Evolutionary conservation across 1,140 invertebrate genomes (phyloP), one percentile per base, ranked within the genome.

Genomic region (Drosophila sp.): DNA sequence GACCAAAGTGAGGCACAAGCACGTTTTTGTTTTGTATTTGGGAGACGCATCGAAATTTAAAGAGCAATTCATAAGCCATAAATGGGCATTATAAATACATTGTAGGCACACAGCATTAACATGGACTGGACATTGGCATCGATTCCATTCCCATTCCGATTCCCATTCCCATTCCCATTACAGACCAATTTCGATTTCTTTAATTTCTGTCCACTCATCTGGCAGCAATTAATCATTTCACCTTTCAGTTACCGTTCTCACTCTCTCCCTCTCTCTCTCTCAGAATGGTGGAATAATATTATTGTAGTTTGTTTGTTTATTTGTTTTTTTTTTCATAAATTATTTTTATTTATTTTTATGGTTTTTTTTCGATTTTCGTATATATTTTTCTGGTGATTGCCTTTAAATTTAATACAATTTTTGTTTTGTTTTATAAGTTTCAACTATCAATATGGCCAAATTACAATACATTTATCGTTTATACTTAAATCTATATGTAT

Each of bases 381-480:
- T 75, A 65, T 73, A 71, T 89, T 87, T 87, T 84, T 86, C 66
- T 87, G 81, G 83, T 90, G 89, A 90, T 90, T 90, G 89, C 89
- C 89, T 79, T 90, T 89, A 85, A 90, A 84, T 81, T 87, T 81
- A 90, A 84, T 80, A 84, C 71, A 79, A 70, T 76, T 84, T 63
- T 55, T 71, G 40, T 61, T 65, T 70, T 76, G 56, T 87, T 71
- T 70, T 79, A 79, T 90, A 90, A 90, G 90, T 50, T 85, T 91
- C 80, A 91, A 91, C 89, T 91, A 91, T 91, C 82, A 91, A 91
- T 91, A 91, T 91, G 90, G 90, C 90, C 90, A 91, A 76, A 91
- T 91, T 91, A 91, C 90, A 90, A 90, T 90, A 90, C 81, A 90
- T 79, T 90, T 90, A 81, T 80, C 76, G 80, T 74, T 85, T 89